Evolutionary conservation across 2,113 vertebrate species (phyloP), one percentile per base, ranked within the genome.

Genomic region (Ramphastos sulfuratus): DNA sequence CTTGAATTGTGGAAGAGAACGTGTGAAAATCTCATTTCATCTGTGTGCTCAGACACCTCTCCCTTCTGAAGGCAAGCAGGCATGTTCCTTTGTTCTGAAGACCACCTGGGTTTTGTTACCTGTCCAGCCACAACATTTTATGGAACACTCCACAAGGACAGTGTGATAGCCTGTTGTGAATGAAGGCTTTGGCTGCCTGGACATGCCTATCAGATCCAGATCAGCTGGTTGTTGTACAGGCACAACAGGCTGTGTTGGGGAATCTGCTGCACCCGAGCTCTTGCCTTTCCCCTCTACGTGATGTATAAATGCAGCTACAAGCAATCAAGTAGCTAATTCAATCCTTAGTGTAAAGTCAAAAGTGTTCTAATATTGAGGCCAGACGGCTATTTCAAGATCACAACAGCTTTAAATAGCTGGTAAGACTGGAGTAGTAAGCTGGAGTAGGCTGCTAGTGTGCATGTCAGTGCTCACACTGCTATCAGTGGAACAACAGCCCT

Each of bases 371-470:
- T 81, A 91, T n/a, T 30, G 92, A 84, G 80, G 76, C 64, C 91
- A 82, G 74, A 78, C 67, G 85, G 81, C 91, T 94, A 67, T 92
- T 95, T 82, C 71, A 59, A 60, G 92, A 87, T 75, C 50, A 64
- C 72, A 78, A 28, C 73, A 84, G 87, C 94, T 92, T 92, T 92
- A 88, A 95, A 84, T 90, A 95, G 93, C 69, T 69, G 69, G 74
- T 69, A 65, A 78, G 89, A 9, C 61, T 69, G 82, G 23, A 60
- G 87, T 80, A 71, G 58, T 28, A 48, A 85, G 73, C 82, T 84
- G 93, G 90, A 88, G 85, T 67, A 90, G 85, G 18, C 37, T 52
- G 39, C n/a, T 93, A 65, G 69, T 2, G 2, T 10, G 37, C 61
- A 10, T 42, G 59, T 30, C 31, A 44, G 75, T 6, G 60, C 82